Base-by-base conservation (phyloP, 2,113 vertebrate genomes). In the Anhinga anhinga region DNA sequence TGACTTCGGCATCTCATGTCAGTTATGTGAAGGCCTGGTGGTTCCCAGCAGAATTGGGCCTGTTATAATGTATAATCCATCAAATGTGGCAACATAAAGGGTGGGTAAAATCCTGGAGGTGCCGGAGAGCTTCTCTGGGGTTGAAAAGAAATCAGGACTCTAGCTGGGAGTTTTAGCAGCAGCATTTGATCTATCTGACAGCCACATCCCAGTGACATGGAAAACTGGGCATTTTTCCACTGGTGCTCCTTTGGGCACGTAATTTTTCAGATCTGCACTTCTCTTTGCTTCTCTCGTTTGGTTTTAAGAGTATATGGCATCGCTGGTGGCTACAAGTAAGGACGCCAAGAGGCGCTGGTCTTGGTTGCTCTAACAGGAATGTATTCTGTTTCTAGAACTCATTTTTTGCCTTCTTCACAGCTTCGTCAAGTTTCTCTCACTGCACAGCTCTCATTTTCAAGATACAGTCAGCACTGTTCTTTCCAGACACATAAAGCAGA, bases 401-500 rank as follows among this genome's bases (percentile, higher is more conserved):
- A 6, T 61, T 66, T 82, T 76, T 69, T 61, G 72, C 77, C 49
- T 86, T 84, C 59, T 44, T 74, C 65, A 40, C 71, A 61, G 38
- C 30, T 67, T 40, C 12, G 12, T 7, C 76, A 44, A 78, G 73
- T 73, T 62, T 36, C 69, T 86, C 40, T 55, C 66, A 21, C 65
- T 42, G 86, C 91, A 70, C 45, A 50, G 49, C 66, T 91, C 88
- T 91, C 70, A 59, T 89, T 80, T 85, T 79, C 86, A 50, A 32
- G 73, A 58, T n/a, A 30, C 66, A 82, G 71, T 70, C 94, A 95
- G 74, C 78, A 34, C 50, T 53, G 42, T 20, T 80, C 87, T 85
- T 82, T 63, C 67, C 87, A 93, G 89, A 73, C 25, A 83, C n/a
- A 85, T 52, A 90, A 85, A 91, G 59, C 53, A 94, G 78, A 91